Base-by-base conservation (phyloP, 2,797 vertebrate species). In the Huso huso region DNA sequence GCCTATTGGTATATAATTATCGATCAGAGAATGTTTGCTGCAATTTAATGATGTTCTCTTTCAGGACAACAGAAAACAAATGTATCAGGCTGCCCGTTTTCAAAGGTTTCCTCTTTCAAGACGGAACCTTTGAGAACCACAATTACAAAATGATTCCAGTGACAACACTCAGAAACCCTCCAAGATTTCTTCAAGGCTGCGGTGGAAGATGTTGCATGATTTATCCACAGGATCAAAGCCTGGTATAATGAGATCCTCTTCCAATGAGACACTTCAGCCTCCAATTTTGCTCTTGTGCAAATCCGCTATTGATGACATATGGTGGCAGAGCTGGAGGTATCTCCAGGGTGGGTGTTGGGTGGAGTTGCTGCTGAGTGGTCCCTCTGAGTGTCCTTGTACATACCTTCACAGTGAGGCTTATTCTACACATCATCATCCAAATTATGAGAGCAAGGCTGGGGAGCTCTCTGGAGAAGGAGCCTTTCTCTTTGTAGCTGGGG, bases 151-250 rank as follows among this genome's bases (percentile, higher is more conserved):
- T 10, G n/a, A 52, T 37, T 60, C 61, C 48, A 8, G 9, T 53
- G 18, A 48, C 37, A 11, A 11, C 51, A 48, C 66, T 61, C 59
- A 2, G 6, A 49, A 15, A 67, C 15, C 64, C 64, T 64, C 49
- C 8, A 57, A 58, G 62, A 18, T 55, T 11, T 48, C 11, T 51
- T 50, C 51, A 49, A 10, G 13, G 52, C 51, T 23, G 61, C 61
- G 11, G 15, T 62, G 18, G 2, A 37, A 18, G 37, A 71, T 69
- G 64, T 12, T 76, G 71, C 71, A 68, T 68, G 49, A 65, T 70
- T 65, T 15, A 76, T 70, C 66, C 48, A 58, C 69, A 70, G 69
- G 78, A 86, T 86, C 81, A 83, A 87, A 84, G 72, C 67, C 69
- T 70, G 69, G 5, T 62, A 53, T 65, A 61, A 61, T 69, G 63